Evolutionary conservation across 2,797 vertebrate genomes (phyloP).

Genomic region (Ataeniobius toweri): DNA sequence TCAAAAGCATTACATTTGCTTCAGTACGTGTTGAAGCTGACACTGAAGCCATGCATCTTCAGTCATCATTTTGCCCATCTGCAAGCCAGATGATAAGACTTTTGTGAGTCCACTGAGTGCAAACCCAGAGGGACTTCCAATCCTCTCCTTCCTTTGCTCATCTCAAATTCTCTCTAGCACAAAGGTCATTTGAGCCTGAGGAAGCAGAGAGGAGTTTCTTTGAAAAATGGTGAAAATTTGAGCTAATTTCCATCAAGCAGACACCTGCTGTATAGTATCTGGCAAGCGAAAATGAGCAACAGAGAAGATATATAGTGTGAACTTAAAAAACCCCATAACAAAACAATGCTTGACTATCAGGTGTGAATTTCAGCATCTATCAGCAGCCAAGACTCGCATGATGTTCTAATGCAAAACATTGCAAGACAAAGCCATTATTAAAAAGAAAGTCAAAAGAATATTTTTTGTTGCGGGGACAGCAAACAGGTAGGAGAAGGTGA

Average conservation of each 20-base stretch:
- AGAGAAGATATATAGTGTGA: too few relatives aligned
- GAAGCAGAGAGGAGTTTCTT: constrained; percentile 6
- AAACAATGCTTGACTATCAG: background rate
- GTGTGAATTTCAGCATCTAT: too few relatives aligned
- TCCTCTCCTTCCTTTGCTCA: constrained; percentile 13
- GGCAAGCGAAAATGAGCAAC: background rate
- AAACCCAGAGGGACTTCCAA: constrained; percentile 28
- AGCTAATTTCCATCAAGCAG: background rate
- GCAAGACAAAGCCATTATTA: background rate
- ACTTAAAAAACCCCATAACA: background rate
- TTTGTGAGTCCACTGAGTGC: constrained; percentile 36
- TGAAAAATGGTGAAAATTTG: constrained; percentile 15
- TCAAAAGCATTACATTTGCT: constrained; percentile 2
- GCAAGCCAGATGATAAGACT: constrained; percentile 31
- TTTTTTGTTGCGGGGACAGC: background rate
- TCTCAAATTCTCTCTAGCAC: constrained; percentile 14
- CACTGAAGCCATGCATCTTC: background rate
- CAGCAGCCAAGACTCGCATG: too few relatives aligned
- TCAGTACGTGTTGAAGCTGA: constrained; percentile 7
- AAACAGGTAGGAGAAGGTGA: background rate
- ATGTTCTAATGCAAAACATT: too few relatives aligned
- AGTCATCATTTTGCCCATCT: background rate
- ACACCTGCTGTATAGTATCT: background rate
- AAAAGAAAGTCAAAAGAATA: background rate
- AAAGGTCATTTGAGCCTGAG: constrained; percentile 10